Conservation (phyloP, 2,888 invertebrate species). For the Cheilosia vulpina region DNA sequence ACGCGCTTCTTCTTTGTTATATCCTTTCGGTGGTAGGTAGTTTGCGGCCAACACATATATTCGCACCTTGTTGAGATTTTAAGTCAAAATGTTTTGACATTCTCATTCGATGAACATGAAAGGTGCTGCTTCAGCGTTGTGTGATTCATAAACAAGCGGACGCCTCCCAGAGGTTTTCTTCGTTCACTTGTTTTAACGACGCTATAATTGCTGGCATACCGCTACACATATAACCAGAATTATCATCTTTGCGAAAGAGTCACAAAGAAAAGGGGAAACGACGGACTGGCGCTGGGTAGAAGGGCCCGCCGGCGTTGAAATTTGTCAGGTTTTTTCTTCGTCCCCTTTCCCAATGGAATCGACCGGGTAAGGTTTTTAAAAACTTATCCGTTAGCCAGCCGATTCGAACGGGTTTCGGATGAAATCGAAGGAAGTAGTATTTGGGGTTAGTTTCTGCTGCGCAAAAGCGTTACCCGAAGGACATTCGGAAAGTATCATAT, state of each 20-base stretch:
- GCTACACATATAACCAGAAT: slow-evolving; percentile 54
- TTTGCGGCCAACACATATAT: slow-evolving; percentile 36
- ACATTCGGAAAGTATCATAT: no score
- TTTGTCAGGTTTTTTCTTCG: slow-evolving; percentile 2
- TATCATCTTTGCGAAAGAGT: slow-evolving; percentile 37
- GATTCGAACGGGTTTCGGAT: no score
- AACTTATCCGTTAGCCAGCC: no score
- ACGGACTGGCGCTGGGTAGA: slow-evolving; percentile 9
- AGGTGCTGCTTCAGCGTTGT: slow-evolving; percentile 4
- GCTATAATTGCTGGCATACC: slow-evolving; percentile 65
- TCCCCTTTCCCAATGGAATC: no score
- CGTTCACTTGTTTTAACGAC: slow-evolving; percentile 70
- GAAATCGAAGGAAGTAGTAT: no score
- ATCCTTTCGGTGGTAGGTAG: slow-evolving; percentile 39
- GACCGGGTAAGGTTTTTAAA: no score
- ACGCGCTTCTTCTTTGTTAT: slow-evolving; percentile 12
- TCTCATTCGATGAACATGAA: slow-evolving; percentile 33
- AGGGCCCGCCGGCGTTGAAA: slow-evolving; percentile 25
- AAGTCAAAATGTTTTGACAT: slow-evolving; percentile 66
- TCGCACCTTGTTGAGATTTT: slow-evolving; percentile 29
- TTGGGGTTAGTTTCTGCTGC: no score
- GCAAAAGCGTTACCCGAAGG: no score
- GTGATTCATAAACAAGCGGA: slow-evolving; percentile 61
- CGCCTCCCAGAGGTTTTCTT: slow-evolving; percentile 52
- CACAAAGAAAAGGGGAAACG: slow-evolving; percentile 4